Evolutionary conservation across 2,888 invertebrate genomes (phyloP), one percentile per base, ranked within the genome.

Genomic region (Tetanocera ferruginea): DNA sequence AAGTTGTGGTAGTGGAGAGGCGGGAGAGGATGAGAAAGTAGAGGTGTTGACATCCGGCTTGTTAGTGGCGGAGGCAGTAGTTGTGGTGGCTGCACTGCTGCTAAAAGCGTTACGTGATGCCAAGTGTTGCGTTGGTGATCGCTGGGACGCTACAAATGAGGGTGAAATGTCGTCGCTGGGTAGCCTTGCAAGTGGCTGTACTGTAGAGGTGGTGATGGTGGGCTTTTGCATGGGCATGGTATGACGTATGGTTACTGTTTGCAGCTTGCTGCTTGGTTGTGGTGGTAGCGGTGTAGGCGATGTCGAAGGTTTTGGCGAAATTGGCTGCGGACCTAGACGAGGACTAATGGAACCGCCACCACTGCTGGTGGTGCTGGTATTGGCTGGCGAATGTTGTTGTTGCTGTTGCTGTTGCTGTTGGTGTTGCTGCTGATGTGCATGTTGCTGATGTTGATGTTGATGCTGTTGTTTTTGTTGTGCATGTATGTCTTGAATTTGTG

Each of bases 401-500:
- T 8, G 72, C 60, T 55, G 52, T 55, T 67, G 51, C 31, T 72
- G 72, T 49, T 11, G 72, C 62, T 55, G 52, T 17, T 77, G 80
- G n/a, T 74, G 81, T 73, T 82, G 81, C n/a, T 81, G 82, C 43
- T 83, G 84, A 31, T 83, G 82, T 76, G 76, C 80, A 72, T 80
- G 83, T 34, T 81, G 80, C 6, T 86, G 85, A 4, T 85, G 86
- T 8, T 84, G 86, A 5, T 85, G 85, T 23, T 84, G 83, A 11
- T 84, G 85, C 25, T 84, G 86, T 19, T 85, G 88, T 52, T 89
- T 89, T 34, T 89, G 90, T 70, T 88, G 86, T 1, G 88, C 86
- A 19, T 89, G 89, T 66, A 89, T 87, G 75, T 88, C 88, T 83
- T 88, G 88, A n/a, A 88, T 88, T 77, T 88, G 88, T 3, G 88